Conservation (phyloP, 2,113 vertebrate genomes). For the Aythya baeri region DNA sequence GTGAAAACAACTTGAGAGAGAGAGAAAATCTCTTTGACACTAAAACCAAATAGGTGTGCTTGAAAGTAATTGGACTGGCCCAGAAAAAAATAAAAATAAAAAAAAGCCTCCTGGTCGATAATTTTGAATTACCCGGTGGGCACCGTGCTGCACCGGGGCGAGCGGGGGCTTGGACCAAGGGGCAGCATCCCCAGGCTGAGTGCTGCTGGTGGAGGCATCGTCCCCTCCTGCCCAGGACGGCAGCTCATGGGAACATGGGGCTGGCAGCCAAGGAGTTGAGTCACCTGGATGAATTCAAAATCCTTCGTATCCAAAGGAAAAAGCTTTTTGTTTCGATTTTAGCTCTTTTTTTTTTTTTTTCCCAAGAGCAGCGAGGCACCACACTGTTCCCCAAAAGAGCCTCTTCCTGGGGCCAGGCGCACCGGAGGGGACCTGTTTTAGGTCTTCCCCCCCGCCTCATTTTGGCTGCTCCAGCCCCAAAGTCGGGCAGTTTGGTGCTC, state of each 20-base stretch:
- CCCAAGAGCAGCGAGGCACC: no score
- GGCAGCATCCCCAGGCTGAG: not conserved
- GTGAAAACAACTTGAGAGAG: conserved; percentile 23
- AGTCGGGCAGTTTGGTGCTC: not conserved
- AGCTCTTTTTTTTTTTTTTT: not conserved
- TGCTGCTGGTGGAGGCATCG: rapidly evolving
- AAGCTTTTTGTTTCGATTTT: not conserved
- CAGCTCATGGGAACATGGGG: not conserved
- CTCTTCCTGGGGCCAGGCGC: not conserved
- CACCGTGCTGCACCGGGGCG: not conserved
- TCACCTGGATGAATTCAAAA: no score
- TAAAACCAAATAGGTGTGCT: not conserved
- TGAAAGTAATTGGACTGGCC: not conserved
- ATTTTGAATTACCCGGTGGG: not conserved
- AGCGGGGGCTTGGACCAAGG: no score
- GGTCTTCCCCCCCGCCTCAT: rapidly evolving
- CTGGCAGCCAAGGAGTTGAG: rapidly evolving
- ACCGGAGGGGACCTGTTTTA: not conserved
- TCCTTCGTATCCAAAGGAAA: not conserved
- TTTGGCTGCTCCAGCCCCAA: not conserved
- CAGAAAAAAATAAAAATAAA: not conserved
- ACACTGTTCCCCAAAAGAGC: no score
- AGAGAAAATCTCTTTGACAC: not conserved
- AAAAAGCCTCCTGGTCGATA: not conserved
- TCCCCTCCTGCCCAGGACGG: no score